A percentile compares a stretch with the other conserved stretches of the same genome.
Evolutionary conservation across 2,888 invertebrate genomes (phyloP).

Genomic region (Habroteleia sp.): DNA sequence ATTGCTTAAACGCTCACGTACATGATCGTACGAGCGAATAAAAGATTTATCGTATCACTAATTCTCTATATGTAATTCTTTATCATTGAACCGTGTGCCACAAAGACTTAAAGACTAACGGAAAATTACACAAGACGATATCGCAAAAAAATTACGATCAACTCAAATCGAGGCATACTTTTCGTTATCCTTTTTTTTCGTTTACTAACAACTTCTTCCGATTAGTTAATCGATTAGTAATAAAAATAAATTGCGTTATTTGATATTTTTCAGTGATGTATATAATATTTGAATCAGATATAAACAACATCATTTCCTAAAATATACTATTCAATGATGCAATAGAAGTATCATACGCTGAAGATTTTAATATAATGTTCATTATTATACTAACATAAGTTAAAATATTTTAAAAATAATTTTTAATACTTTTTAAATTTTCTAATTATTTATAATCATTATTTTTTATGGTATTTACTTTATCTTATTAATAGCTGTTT

Average conservation of each 20-base stretch:
- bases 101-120: conserved; percentile 41
- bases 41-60: conserved; percentile 45
- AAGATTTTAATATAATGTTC: too few relatives aligned
- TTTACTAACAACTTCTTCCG: background rate
- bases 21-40: conserved; percentile 21
- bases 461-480: too few relatives aligned
- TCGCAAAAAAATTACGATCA: conserved; percentile 33
- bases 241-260: background rate
- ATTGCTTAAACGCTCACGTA: background rate
- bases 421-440: too few relatives aligned
- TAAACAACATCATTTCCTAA: too few relatives aligned
- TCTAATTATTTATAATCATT: too few relatives aligned
- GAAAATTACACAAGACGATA: conserved; percentile 50
- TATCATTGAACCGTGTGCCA: conserved; percentile 41
- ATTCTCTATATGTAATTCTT: conserved; percentile 47
- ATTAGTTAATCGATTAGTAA: background rate
- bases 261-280: too few relatives aligned
- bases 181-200: conserved; percentile 6
- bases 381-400: too few relatives aligned
- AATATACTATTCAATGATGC: too few relatives aligned
- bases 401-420: too few relatives aligned
- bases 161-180: conserved; percentile 8
- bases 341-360: too few relatives aligned
- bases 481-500: too few relatives aligned
- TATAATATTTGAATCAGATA: too few relatives aligned